Percentiles rank a stretch among this genome's conserved stretches.
These are phyloP conservation scores for Battus philenor DNA, from an alignment of 1,140 invertebrate species.

Conservation along the genomic window DNA sequence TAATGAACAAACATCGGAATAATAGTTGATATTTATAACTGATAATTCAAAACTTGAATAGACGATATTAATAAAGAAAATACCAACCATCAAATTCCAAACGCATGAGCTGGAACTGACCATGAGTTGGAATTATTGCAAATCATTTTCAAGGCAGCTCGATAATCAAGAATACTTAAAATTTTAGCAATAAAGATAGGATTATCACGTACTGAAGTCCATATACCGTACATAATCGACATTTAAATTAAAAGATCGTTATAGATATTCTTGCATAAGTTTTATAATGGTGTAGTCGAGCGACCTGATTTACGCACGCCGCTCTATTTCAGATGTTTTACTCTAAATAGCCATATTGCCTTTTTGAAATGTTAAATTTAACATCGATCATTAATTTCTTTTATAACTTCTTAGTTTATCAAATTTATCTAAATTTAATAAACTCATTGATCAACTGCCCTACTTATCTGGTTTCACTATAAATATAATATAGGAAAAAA, in stretches of 20 bases:
- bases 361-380: conserved; percentile 60
- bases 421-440: too few relatives aligned
- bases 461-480: too few relatives aligned
- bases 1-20: too few relatives aligned
- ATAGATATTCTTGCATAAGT: too few relatives aligned
- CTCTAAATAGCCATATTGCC: conserved; percentile 45
- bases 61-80: too few relatives aligned
- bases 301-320: conserved; percentile 59
- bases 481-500: too few relatives aligned
- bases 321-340: conserved; percentile 32
- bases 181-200: conserved; percentile 6
- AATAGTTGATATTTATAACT: too few relatives aligned
- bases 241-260: conserved; percentile 4
- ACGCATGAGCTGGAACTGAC: conserved; percentile 6
- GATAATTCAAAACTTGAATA: too few relatives aligned
- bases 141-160: conserved; percentile 1
- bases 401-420: too few relatives aligned
- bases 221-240: conserved; percentile 8
- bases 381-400: conserved; percentile 48
- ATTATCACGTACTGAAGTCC: conserved; percentile 9
- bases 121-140: conserved; percentile 7
- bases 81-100: too few relatives aligned
- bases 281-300: conserved; percentile 50
- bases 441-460: too few relatives aligned
- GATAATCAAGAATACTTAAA: not conserved